Conservation (phyloP, 2,113 vertebrate species). For the Odontophorus gujanensis region DNA sequence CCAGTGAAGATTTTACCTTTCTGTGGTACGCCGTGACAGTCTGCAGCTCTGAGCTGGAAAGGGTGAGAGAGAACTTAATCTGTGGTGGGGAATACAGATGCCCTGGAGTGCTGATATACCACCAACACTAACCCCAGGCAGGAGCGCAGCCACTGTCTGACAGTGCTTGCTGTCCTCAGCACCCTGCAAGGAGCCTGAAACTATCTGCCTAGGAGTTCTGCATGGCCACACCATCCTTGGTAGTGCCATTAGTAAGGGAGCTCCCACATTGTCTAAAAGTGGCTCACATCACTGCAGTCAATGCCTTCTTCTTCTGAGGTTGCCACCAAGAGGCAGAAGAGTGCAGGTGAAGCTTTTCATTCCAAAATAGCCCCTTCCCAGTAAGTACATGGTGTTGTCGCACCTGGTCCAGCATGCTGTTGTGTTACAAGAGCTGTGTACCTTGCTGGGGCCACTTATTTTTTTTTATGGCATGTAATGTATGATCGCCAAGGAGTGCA, state of each 20-base stretch:
- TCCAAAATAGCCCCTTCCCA: not conserved
- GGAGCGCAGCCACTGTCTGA: not conserved
- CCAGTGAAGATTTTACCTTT: not conserved
- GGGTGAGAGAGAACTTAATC: not conserved
- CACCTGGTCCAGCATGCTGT: not conserved
- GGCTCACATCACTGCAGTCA: rapidly evolving
- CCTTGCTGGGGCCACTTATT: not conserved
- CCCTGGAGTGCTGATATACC: rapidly evolving
- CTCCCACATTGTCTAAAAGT: not conserved
- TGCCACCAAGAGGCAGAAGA: not conserved
- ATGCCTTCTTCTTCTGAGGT: not conserved
- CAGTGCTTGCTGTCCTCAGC: not conserved
- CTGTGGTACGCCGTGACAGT: not conserved
- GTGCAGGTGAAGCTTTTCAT: not conserved
- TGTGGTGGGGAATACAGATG: rapidly evolving
- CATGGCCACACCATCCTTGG: not conserved
- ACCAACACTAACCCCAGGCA: not conserved
- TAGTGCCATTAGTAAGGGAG: not conserved
- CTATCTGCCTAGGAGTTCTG: not conserved
- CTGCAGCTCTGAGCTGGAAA: not conserved
- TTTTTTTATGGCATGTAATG: rapidly evolving
- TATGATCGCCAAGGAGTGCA: not conserved
- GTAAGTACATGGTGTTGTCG: not conserved
- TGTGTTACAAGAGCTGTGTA: rapidly evolving
- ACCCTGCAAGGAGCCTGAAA: not conserved